Base-by-base conservation (phyloP, 53 echinoderm and acorn worm species). In the Crossaster papposus region DNA sequence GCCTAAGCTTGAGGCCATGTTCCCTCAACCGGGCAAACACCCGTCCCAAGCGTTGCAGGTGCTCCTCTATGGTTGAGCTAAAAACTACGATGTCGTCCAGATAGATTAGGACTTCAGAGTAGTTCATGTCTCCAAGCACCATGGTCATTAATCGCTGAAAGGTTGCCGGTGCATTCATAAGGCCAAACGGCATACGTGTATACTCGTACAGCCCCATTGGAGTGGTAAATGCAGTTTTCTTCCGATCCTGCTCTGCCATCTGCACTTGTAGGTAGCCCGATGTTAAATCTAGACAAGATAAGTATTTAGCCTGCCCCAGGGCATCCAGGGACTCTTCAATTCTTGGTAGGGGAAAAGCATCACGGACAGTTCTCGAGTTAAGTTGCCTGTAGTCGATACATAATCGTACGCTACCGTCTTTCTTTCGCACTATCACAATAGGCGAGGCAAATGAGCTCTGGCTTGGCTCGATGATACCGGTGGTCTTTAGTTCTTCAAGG, bases 321-420 rank as follows among this genome's bases (percentile, higher is more conserved):
- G 87, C 92, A 88, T 92, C 92, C 8, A 88, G 33, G 2, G 88
- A 88, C 51, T 92, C 92, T 1, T 92, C 88, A 44, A 88, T 92
- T 30, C 89, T 38, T 17, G 92, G 92, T 1, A 92, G 26, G 83
- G 26, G 92, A 83, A 24, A 88, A 1, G 89, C 89, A 76, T 92
- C 88, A 30, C 88, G 76, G 31, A 65, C 36, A 1, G 92, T 92
- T 9, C 77, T 15, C 0, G 92, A 75, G 79, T 92, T 92, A 0
- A 92, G 29, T 36, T 92, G 81, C 37, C 92, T 1, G 77, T 83
- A 92, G 30, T 89, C 83, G 9, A 92, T 79, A 52, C 92, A 92
- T 26, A 77, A 63, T 2, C 89, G 70, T 4, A 92, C 89, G 34
- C 76, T 3, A 2, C 89, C 89, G 70, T 83, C 78, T 30, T 92